These are phyloP conservation scores for Notospermus geniculatus DNA, from an alignment of 1,140 invertebrate genomes.

Conservation along the genomic window DNA sequence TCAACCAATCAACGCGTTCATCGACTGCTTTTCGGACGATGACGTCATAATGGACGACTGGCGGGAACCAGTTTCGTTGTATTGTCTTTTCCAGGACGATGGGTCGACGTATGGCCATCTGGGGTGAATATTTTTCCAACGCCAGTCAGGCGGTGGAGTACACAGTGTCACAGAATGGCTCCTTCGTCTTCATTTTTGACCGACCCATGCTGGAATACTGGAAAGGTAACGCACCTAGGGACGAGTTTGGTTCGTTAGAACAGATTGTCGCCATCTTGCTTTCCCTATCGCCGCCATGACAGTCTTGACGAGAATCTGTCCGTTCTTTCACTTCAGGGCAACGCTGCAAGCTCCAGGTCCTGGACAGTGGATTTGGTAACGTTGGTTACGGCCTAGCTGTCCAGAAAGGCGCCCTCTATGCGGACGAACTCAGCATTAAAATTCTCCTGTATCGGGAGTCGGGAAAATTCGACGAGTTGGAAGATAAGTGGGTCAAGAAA, in stretches of 20 bases:
- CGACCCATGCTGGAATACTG: neutral
- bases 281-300: too few species aligned
- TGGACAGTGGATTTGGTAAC: neutral
- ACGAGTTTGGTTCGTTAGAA: too few species aligned
- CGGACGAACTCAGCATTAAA: constrained; percentile 6
- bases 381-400: neutral
- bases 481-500: neutral
- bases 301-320: too few species aligned
- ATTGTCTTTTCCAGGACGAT: constrained; percentile 2
- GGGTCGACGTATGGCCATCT: neutral
- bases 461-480: constrained; percentile 1
- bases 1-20: too few species aligned
- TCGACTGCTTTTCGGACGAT: too few species aligned
- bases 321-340: neutral
- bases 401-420: neutral
- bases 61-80: too few species aligned
- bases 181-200: neutral
- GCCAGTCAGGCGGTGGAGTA: neutral
- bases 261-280: too few species aligned
- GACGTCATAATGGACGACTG: too few species aligned
- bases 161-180: neutral
- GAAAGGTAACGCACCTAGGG: too few species aligned
- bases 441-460: constrained; percentile 1
- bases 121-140: neutral
- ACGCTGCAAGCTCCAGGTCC: neutral